A percentile compares a stretch with the other conserved stretches of the same genome.
phyloP scores from a whole-genome alignment of 30 jellyfish, hydroid and myxozoan species.

The Aurelia coerulea region DNA sequence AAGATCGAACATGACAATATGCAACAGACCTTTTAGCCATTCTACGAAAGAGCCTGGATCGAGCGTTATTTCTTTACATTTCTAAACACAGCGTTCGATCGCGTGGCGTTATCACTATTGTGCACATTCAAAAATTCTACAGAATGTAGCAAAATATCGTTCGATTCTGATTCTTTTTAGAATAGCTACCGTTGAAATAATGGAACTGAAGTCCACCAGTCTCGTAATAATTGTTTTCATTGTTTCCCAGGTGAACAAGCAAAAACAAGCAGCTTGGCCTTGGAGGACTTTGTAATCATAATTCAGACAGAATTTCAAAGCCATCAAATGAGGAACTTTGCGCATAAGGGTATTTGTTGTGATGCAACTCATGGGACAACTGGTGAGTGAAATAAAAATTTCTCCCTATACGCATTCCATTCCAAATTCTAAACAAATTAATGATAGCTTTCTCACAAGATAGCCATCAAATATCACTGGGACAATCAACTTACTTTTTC shows the following conservation, averaged over 20 bases:
- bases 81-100: no score
- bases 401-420: neutral
- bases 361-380: conserved; percentile 6
- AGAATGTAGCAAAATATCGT: no score
- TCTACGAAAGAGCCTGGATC: no score
- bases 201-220: neutral
- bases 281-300: neutral
- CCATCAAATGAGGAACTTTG: conserved; percentile 2
- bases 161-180: no score
- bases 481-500: no score
- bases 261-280: neutral
- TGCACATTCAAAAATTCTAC: no score
- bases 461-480: no score
- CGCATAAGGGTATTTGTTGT: neutral
- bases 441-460: neutral
- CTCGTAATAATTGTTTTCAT: neutral
- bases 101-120: no score
- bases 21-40: no score
- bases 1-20: no score
- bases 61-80: no score
- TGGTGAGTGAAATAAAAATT: neutral
- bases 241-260: neutral
- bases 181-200: no score
- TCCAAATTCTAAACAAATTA: neutral
- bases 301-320: conserved; percentile 1